Base-by-base conservation (phyloP, 2,797 vertebrate species). In the Amazona finschi region DNA sequence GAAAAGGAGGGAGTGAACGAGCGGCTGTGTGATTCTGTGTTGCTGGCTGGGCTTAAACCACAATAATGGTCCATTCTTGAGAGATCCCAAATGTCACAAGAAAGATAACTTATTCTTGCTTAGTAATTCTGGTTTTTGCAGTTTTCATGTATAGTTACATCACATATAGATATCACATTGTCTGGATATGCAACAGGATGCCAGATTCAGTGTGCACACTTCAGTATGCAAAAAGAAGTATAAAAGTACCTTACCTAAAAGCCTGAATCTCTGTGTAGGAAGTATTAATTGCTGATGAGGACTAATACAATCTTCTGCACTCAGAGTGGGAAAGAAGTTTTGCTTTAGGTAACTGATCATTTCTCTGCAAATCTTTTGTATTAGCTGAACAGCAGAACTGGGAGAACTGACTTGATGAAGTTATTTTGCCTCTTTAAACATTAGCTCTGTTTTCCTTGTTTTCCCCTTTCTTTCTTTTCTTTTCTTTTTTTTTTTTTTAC, bases 81-180 rank as follows among this genome's bases (percentile, higher is more conserved):
- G 60, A 73, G 39, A 41, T 44, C 5, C 5, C 27, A 65, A n/a
- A 72, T 69, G 2, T 25, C 21, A 52, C 70, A 61, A 20, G 60
- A 71, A 79, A 77, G 2, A 7, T 9, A 62, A 70, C 21, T 60
- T 36, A 55, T 27, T 14, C 33, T 49, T 77, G 12, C 22, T 9
- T 30, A 53, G 31, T 7, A 49, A 15, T 3, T 31, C 11, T 27
- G 5, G 0, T 25, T 53, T 46, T 86, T 55, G 6, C 25, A 16
- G 4, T 77, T 81, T 57, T 41, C 8, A 31, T 2, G 0, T 67
- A 8, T 10, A 30, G 4, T 22, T 80, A 14, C 1, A 1, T 49
- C 20, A 88, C 4, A 21, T 71, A 15, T 18, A 75, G 62, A 30
- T 15, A 44, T 41, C 19, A 9, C 24, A 44, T 58, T 31, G 20